Conservation (phyloP, 2,113 vertebrate species). For the Vireo altiloquus region DNA sequence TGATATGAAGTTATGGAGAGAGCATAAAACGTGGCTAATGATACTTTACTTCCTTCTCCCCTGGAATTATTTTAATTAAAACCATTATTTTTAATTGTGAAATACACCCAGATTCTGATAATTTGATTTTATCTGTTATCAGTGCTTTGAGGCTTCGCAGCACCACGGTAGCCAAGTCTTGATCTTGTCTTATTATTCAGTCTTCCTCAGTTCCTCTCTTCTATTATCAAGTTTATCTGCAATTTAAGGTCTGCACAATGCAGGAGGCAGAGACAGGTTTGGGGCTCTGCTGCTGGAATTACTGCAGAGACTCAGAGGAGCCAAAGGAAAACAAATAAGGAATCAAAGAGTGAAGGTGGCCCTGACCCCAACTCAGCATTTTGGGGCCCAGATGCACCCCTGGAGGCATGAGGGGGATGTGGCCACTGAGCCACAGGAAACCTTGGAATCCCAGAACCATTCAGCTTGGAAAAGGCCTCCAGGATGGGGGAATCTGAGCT, state of each 20-base stretch:
- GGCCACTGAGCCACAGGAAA: not conserved
- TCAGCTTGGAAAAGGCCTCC: not conserved
- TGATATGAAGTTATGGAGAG: not conserved
- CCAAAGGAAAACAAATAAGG: not conserved
- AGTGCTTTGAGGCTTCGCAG: not conserved
- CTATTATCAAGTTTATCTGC: not conserved
- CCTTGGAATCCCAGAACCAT: not conserved
- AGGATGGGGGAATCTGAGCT: not conserved
- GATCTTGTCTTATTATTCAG: slow-evolving; percentile 5
- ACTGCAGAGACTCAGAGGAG: not conserved
- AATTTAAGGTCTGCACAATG: not conserved
- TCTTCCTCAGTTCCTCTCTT: not conserved
- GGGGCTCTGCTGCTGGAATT: not conserved
- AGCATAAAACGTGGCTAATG: not conserved
- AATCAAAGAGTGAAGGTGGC: not conserved
- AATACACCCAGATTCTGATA: not conserved
- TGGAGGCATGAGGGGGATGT: accelerated
- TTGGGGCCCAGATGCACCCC: not conserved
- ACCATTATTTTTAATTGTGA: slow-evolving; percentile 31
- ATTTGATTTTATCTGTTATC: slow-evolving; percentile 34
- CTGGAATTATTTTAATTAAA: slow-evolving; percentile 40
- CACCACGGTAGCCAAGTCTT: not conserved
- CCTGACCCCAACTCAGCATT: not conserved
- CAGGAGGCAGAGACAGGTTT: not conserved
- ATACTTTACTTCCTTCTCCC: not conserved